Base-by-base conservation (phyloP, 2,797 vertebrate genomes). In the Tapera naevia region DNA sequence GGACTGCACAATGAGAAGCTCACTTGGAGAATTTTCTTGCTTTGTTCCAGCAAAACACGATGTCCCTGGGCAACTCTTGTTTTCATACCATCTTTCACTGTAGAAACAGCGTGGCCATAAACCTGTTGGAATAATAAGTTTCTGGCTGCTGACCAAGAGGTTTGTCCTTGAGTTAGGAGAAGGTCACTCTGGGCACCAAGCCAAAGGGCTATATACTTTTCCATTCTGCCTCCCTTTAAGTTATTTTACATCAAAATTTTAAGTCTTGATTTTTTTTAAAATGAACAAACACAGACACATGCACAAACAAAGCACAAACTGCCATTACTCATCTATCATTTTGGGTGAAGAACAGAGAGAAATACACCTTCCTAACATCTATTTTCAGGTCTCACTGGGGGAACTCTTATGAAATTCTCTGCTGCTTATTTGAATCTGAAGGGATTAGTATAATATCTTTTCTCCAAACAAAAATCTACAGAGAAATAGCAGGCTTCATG, bases 51-150 rank as follows among this genome's bases (percentile, higher is more conserved):
- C 51, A 82, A 85, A 90, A 69, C 37, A 88, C 30, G 73, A 17
- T 30, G 33, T 89, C 70, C 70, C 91, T 87, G 72, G n/a, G 79
- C 4, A 16, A 54, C 73, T 75, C 46, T 37, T 78, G 67, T 86
- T 94, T 94, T 89, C 67, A 39, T 69, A 74, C 33, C 50, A 35
- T 88, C 83, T 91, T 74, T 88, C 69, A 60, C 65, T 91, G 53
- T 10, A 86, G 73, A 75, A 71, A 15, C 57, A 80, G 65, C 0
- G 0, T 6, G 22, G 48, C 72, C 75, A 92, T 50, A 90, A 95
- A 88, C 80, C 64, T 95, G 50, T 62, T 66, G 32, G 64, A 94
- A 86, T 75, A 91, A 45, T 27, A 88, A 56, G 10, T 60, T 88
- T 15, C 76, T 92, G 83, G 46, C 67, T 91, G 75, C 43, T 74